Conservation (phyloP, 1,140 invertebrate genomes). For the Sycophila sp. region DNA sequence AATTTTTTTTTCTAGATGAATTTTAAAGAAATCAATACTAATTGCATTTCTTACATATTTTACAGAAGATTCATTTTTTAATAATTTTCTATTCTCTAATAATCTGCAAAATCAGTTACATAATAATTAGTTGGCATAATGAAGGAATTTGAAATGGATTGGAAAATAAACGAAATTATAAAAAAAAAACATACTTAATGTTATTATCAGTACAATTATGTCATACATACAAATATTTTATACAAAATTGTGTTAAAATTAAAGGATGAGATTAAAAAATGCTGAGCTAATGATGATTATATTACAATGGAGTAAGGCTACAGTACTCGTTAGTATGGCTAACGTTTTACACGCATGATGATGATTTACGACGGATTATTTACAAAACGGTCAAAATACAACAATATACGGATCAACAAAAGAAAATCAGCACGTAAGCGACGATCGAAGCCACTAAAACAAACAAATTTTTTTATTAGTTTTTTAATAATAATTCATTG, state of each 20-base stretch:
- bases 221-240: constrained; percentile 48
- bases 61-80: too few relatives aligned
- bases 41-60: too few relatives aligned
- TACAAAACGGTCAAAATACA: constrained; percentile 54
- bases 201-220: constrained; percentile 49
- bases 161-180: too few relatives aligned
- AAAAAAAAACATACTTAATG: constrained; percentile 52
- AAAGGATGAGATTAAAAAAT: constrained; percentile 39
- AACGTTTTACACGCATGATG: constrained; percentile 45
- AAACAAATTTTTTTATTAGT: too few relatives aligned
- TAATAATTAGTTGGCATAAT: too few relatives aligned
- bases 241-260: constrained; percentile 46
- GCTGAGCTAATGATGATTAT: constrained; percentile 47
- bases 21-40: too few relatives aligned
- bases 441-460: constrained; percentile 82
- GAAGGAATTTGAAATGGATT: too few relatives aligned
- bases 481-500: constrained; percentile 40
- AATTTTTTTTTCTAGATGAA: too few relatives aligned
- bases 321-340: constrained; percentile 57
- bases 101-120: too few relatives aligned
- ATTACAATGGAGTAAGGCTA: constrained; percentile 50
- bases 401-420: constrained; percentile 29
- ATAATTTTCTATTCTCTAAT: too few relatives aligned
- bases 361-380: constrained; percentile 50
- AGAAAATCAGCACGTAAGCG: constrained; percentile 74